Base-by-base conservation (phyloP, 2,797 vertebrate species). In the Chelon labrosus region DNA sequence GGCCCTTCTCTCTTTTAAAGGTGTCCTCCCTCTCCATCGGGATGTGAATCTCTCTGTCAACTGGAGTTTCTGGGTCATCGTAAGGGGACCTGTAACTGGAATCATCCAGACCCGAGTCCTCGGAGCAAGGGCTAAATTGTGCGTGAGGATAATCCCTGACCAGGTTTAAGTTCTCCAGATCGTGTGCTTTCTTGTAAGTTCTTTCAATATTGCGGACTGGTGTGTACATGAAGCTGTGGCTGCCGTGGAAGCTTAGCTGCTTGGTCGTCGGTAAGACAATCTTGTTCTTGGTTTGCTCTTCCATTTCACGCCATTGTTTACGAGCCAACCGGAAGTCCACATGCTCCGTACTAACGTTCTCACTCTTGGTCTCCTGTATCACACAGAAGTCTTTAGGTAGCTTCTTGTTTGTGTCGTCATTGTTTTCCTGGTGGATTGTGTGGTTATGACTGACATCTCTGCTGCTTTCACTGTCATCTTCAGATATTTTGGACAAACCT, bases 321-420 rank as follows among this genome's bases (percentile, higher is more conserved):
- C 95, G 94, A 59, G 95, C 91, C 46, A 94, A 65, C 74, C 92
- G 90, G 77, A 96, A 96, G 73, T 96, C 94, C 49, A 96, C 94
- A 7, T 96, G 95, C 57, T 95, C 95, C 2, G 92, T 95, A 58
- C 94, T 95, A 10, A 96, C 94, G 14, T 95, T 95, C 84, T 94
- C 91, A 13, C 94, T 95, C 84, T 92, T 94, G 25, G 92, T 95
- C 85, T 95, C 94, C 77, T 96, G 94, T 84, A 95, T 94, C 27
- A 96, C 95, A 71, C 94, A 96, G 70, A 94, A 96, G 82, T 96
- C 95, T 85, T 94, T 94, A 0, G 95, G 95, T 31, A 95, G 60
- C 77, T 93, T 96, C 83, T 95, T 95, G 85, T 55, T 76, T 27
- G 77, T 53, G 27, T 95, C 93, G 19, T 73, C 65, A 22, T 19